Percentiles rank a stretch among this genome's conserved stretches.
Conservation (phyloP, 23 tunicate genomes). For the Styela clava region DNA sequence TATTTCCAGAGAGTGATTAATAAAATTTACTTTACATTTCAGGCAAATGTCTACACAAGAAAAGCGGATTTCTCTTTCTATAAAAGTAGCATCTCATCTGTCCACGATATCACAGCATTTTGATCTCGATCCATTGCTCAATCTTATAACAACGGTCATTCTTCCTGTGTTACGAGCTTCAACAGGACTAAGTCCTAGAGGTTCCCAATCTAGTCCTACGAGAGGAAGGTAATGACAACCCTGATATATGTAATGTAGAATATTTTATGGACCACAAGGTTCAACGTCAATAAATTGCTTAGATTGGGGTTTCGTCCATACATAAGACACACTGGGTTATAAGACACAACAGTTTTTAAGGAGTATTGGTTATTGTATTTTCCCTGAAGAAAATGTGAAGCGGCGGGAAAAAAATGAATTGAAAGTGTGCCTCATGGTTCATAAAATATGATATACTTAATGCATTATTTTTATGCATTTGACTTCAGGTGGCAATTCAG, state of each 20-base stretch:
- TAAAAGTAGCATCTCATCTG: constrained; percentile 3
- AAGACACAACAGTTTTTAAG: no score
- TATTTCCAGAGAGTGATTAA: no score
- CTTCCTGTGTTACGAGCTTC: constrained; percentile 2
- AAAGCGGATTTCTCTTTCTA: background rate
- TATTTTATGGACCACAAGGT: no score
- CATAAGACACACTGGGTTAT: no score
- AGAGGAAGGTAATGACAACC: background rate
- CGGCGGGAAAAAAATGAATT: background rate
- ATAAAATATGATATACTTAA: no score
- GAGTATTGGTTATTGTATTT: no score
- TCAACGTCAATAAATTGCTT: no score
- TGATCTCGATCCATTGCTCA: background rate
- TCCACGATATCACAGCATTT: background rate
- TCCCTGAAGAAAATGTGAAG: no score
- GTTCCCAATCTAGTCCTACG: background rate
- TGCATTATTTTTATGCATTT: no score
- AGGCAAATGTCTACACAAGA: background rate
- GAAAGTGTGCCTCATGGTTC: background rate
- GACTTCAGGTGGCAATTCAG: no score
- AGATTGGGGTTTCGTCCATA: no score
- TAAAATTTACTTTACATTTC: background rate
- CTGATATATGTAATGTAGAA: no score
- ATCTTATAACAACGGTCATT: constrained; percentile 17
- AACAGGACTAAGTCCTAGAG: background rate